Conservation (phyloP, 1,140 invertebrate species). For the Papilio dardanus region DNA sequence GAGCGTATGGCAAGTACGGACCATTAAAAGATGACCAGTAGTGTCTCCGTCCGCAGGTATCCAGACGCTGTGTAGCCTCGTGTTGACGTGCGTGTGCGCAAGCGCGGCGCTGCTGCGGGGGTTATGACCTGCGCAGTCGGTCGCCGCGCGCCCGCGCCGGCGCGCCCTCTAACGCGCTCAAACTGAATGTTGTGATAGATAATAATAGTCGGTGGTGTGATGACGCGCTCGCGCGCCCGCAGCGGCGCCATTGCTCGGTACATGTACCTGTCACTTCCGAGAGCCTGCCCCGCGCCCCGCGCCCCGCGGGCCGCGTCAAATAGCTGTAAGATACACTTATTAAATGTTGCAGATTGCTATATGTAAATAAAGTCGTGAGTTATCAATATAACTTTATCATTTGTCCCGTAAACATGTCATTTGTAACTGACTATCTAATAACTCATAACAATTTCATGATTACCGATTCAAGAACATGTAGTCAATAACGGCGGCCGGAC, state of each 20-base stretch:
- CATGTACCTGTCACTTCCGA: slow-evolving; percentile 3
- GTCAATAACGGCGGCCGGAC: too few species aligned
- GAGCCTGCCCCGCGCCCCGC: not conserved
- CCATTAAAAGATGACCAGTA: not conserved
- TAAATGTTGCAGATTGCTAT: slow-evolving; percentile 35
- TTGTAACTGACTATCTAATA: not conserved
- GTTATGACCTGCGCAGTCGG: slow-evolving; percentile 61
- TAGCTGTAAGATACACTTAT: slow-evolving; percentile 33
- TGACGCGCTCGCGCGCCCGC: slow-evolving; percentile 44
- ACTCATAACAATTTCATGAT: too few species aligned
- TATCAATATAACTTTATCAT: slow-evolving; percentile 14
- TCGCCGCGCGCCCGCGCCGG: slow-evolving; percentile 36
- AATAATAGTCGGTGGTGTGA: slow-evolving; percentile 53
- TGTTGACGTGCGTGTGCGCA: slow-evolving; percentile 45
- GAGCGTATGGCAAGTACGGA: too few species aligned
- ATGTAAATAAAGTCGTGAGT: slow-evolving; percentile 35
- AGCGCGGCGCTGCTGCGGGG: slow-evolving; percentile 43
- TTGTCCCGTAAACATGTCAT: not conserved
- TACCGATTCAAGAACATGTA: too few species aligned
- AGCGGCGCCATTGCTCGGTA: slow-evolving; percentile 14
- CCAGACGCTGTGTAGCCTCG: slow-evolving; percentile 33
- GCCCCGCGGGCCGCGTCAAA: not conserved
- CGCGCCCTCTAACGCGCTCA: slow-evolving; percentile 47
- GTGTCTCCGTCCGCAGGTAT: slow-evolving; percentile 43
- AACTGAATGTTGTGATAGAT: slow-evolving; percentile 80